Evolutionary conservation across 2,797 vertebrate genomes (phyloP).

Genomic region (Molossus alvarezi): DNA sequence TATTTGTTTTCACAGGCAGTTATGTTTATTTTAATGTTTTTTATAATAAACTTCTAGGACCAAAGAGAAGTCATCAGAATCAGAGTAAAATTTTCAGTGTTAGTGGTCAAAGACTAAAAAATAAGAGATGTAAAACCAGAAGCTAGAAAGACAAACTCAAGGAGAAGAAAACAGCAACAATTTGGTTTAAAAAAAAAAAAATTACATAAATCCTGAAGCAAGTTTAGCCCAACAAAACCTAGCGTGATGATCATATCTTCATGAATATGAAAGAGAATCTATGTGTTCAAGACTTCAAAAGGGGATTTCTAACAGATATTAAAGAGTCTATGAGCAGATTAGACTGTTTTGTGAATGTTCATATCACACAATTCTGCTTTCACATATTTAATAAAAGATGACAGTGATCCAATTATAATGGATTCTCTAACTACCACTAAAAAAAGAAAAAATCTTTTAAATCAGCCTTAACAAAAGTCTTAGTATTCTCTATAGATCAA

Average conservation of each 20-base stretch:
- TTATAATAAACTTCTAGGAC: conserved; percentile 37
- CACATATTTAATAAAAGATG: conserved; percentile 62
- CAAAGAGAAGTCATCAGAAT: not conserved
- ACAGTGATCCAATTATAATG: conserved; percentile 47
- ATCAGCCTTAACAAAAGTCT: conserved; percentile 7
- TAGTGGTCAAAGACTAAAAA: conserved; percentile 24
- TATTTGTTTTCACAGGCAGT: conserved; percentile 32
- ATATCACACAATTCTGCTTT: not conserved
- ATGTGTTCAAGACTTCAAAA: conserved; percentile 67
- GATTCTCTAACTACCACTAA: conserved; percentile 29
- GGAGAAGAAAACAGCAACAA: not conserved
- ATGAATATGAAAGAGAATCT: conserved; percentile 32
- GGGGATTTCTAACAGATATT: conserved; percentile 12
- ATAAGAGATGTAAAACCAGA: conserved; percentile 1
- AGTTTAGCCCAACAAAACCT: conserved; percentile 52
- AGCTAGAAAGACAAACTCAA: not conserved
- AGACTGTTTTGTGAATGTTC: conserved; percentile 26
- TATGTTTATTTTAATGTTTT: conserved; percentile 1
- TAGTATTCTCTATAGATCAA: not conserved
- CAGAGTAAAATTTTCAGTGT: not conserved
- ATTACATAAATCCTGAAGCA: conserved; percentile 28
- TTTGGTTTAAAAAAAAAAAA: not conserved
- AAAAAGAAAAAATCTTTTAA: not conserved
- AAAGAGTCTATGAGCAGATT: not conserved
- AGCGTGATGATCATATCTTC: not conserved